Evolutionary conservation across 2,113 vertebrate genomes (phyloP).

Genomic region (Sphaerodactylus townsendi): DNA sequence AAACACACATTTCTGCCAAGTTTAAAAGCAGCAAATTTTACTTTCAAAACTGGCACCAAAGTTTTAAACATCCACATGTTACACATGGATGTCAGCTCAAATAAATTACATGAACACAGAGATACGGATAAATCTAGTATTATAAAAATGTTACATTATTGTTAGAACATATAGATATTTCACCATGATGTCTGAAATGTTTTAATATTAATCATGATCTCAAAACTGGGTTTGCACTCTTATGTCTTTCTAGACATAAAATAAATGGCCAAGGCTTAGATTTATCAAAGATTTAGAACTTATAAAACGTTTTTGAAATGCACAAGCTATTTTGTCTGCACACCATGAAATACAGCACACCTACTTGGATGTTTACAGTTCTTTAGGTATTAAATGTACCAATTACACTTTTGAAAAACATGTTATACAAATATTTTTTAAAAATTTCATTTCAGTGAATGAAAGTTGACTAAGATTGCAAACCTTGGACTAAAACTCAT

Average conservation of each 20-base stretch:
- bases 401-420: neutral
- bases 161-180: neutral
- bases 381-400: neutral
- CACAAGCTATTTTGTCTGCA: neutral
- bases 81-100: constrained; percentile 8
- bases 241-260: constrained; percentile 25
- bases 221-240: neutral
- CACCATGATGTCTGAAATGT: neutral
- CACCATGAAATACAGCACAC: neutral
- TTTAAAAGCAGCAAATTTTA: constrained; percentile 4
- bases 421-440: neutral
- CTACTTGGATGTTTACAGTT: neutral
- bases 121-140: neutral
- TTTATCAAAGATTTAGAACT: neutral
- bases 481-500: too few relatives aligned
- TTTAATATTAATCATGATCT: constrained; percentile 10
- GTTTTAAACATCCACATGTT: neutral
- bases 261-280: neutral
- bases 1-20: constrained; percentile 6
- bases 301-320: neutral
- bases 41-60: neutral
- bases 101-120: constrained; percentile 10
- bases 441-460: neutral
- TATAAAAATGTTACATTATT: neutral
- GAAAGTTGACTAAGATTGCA: constrained; percentile 2